A percentile compares a stretch with the other conserved stretches of the same genome.
These are phyloP conservation scores for Saimiri boliviensis DNA, from an alignment of 2,113 vertebrate species.

Conservation along the genomic window DNA sequence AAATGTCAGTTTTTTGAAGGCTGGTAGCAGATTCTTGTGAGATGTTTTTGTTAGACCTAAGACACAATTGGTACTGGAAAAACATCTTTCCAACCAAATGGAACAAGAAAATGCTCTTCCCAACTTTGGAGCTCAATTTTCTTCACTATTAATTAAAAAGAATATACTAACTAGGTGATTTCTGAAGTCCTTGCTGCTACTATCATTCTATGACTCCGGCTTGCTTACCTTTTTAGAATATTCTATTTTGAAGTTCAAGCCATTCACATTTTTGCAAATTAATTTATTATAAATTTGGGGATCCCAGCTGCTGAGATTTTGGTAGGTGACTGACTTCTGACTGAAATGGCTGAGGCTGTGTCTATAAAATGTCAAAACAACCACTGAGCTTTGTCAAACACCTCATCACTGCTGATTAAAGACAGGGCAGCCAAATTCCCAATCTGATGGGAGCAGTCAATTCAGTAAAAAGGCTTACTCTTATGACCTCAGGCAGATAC, in stretches of 20 bases:
- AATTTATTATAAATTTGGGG: neutral
- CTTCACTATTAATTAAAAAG: neutral
- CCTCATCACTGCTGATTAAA: neutral
- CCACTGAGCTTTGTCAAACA: neutral
- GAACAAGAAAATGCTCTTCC: neutral
- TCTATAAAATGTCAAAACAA: slow-evolving; percentile 36
- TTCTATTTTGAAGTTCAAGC: neutral
- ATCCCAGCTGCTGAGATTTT: slow-evolving; percentile 2
- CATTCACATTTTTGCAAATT: slow-evolving; percentile 47
- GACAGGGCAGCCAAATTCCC: neutral
- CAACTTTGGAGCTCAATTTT: neutral
- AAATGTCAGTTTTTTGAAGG: neutral
- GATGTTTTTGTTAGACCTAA: neutral
- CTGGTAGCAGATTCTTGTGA: neutral
- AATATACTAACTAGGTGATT: neutral
- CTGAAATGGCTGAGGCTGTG: neutral
- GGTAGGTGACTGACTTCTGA: neutral
- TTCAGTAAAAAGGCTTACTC: neutral
- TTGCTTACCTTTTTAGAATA: neutral
- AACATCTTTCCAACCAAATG: neutral
- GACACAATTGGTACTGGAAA: neutral
- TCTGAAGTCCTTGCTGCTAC: neutral
- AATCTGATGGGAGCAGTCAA: neutral
- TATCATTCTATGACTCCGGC: neutral
- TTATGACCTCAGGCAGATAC: neutral